Conservation (phyloP, 2,113 vertebrate genomes). For the Crotalus helleri region DNA sequence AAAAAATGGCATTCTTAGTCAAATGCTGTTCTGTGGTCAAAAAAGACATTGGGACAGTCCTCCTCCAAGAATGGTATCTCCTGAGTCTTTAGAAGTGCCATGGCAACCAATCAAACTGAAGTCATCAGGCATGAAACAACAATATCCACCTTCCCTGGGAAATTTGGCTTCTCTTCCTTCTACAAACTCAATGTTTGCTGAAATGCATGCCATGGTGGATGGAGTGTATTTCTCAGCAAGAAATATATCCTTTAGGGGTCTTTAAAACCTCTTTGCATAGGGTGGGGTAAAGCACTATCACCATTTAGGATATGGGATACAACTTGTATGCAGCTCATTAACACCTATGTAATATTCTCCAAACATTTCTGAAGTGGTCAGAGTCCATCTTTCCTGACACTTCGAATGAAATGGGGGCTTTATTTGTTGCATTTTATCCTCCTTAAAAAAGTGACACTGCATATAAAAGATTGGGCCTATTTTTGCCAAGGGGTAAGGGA, state of each 20-base stretch:
- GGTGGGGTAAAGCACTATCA: not conserved
- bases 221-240: conserved; percentile 72
- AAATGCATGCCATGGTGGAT: conserved; percentile 68
- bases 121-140: conserved; percentile 70
- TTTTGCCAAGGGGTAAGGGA: not conserved
- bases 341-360: not conserved
- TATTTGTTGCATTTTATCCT: not conserved
- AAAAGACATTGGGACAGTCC: conserved; percentile 59
- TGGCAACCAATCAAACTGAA: conserved; percentile 77
- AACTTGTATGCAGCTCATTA: not conserved
- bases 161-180: conserved; percentile 68
- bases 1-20: conserved; percentile 78
- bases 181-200: conserved; percentile 72
- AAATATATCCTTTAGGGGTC: conserved; percentile 86
- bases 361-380: not conserved
- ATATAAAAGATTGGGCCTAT: not conserved
- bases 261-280: not conserved
- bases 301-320: not conserved
- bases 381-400: not conserved
- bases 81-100: conserved; percentile 65
- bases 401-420: not conserved
- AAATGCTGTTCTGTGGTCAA: conserved; percentile 74
- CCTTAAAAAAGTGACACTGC: not conserved
- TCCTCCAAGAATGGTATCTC: conserved; percentile 59
- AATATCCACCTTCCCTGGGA: conserved; percentile 61